Evolutionary conservation across 2,888 invertebrate species (phyloP), one percentile per base, ranked within the genome.

Genomic region (Yponomeuta sedellus): DNA sequence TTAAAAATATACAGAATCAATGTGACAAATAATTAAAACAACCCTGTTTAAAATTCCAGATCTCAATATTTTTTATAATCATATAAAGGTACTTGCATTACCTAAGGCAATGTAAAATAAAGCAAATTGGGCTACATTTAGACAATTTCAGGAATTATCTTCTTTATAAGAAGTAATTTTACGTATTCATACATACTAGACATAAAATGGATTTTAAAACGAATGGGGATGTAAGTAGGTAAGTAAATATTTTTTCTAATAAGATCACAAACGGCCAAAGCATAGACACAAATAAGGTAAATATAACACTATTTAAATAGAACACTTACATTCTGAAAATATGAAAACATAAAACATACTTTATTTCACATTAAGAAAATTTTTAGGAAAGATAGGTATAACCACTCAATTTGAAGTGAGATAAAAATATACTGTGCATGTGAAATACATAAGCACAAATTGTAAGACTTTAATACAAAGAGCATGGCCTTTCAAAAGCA

Each of bases 131-230:
- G 4, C 19, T 58, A 61, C 25, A 61, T 61, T 61, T 61, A 12
- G 61, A 61, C 1, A 61, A 19, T 20, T 61, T 10, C 10, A 58
- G 20, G 2, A 22, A 10, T 28, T 3, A 28, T 58, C 20, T 61
- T 61, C 25, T 25, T 28, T 61, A 16, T n/a, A 61, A 39, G 61
- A 61, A 61, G 34, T 20, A 58, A 61, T 16, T 20, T 63, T 63
- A 63, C 63, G 52, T 52, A 63, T 22, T 19, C 44, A 63, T 62
- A 39, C 34, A 62, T 39, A 62, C 19, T 52, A 16, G 28, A 34
- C 28, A 28, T 12, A 61, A 25, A 61, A 20, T 63, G 63, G 63
- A 16, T 44, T 63, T 63, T 22, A 20, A 63, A 63, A 63, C 63
- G 44, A 44, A n/a, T 12, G 16, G 20, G 10, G 20, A 59, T 19